phyloP scores from a whole-genome alignment of 2,113 vertebrate genomes.

The Hemiprocne comata region DNA sequence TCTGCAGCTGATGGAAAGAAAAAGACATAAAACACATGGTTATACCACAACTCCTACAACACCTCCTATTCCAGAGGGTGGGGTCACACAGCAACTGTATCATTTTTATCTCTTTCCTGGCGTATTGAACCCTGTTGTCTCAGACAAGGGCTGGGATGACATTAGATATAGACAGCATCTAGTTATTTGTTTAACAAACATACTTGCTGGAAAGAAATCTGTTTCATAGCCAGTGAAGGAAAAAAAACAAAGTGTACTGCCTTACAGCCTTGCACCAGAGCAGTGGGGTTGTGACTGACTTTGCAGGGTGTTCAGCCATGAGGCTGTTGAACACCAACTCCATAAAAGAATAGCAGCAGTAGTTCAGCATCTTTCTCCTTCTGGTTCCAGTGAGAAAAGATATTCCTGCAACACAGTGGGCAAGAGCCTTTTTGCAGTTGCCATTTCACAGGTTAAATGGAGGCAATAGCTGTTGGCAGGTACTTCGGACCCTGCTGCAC shows the following conservation, averaged over 20 bases:
- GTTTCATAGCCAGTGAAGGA: neutral
- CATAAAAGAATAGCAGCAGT: neutral
- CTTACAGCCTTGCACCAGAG: neutral
- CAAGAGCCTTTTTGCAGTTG: neutral
- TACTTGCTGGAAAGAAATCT: neutral
- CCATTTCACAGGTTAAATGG: neutral
- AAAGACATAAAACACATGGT: neutral
- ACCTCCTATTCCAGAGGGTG: neutral
- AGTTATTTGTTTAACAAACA: conserved; percentile 49
- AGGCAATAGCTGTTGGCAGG: neutral
- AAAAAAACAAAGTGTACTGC: neutral
- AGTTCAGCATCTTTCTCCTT: neutral
- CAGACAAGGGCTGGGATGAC: conserved; percentile 34
- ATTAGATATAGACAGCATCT: neutral
- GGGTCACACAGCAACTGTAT: neutral
- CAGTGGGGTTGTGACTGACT: neutral
- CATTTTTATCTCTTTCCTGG: neutral
- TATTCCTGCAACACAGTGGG: neutral
- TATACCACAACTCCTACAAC: neutral
- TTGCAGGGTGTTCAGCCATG: neutral
- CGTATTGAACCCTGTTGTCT: neutral
- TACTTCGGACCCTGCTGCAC: neutral
- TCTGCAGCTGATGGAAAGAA: conserved; percentile 50
- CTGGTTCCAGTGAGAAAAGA: neutral
- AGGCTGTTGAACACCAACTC: neutral